These are phyloP conservation scores for Conus canariensis DNA, from an alignment of 2,888 invertebrate genomes.

Conservation along the genomic window DNA sequence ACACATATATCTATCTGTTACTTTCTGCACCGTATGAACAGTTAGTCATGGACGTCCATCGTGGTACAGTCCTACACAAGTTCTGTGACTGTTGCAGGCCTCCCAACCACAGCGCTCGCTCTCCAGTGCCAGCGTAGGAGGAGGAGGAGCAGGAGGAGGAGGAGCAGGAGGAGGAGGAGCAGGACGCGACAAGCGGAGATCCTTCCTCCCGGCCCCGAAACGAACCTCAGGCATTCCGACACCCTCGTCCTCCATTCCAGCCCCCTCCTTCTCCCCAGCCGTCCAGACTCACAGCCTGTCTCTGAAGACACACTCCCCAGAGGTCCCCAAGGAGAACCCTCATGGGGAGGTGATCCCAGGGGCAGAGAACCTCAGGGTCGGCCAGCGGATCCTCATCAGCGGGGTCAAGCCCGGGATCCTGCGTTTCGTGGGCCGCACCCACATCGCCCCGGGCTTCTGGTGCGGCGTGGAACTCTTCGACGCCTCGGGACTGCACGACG, in stretches of 20 bases:
- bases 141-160: constrained; percentile 41
- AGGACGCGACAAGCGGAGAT: constrained; percentile 53
- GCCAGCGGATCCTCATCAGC: constrained; percentile 79
- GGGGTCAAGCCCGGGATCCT: constrained; percentile 81
- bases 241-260: background rate
- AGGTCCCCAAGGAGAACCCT: background rate
- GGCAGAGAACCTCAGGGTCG: constrained; percentile 71
- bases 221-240: constrained; percentile 1
- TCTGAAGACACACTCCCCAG: background rate
- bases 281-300: background rate
- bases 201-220: constrained; percentile 63
- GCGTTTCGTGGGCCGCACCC: constrained; percentile 82
- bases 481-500: constrained; percentile 84
- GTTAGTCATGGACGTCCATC: too few species aligned
- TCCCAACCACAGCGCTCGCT: constrained; percentile 48
- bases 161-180: constrained; percentile 23
- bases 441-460: constrained; percentile 83
- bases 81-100: constrained; percentile 48
- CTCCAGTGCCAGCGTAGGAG: constrained; percentile 26
- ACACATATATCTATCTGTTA: background rate
- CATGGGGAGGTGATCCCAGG: constrained; percentile 1
- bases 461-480: constrained; percentile 84
- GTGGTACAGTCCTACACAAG: too few species aligned
- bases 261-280: background rate
- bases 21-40: too few species aligned